Percentiles rank a stretch among this genome's conserved stretches.
These are phyloP conservation scores for Cetonia aurata DNA, from an alignment of 2,888 invertebrate species.

Conservation along the genomic window DNA sequence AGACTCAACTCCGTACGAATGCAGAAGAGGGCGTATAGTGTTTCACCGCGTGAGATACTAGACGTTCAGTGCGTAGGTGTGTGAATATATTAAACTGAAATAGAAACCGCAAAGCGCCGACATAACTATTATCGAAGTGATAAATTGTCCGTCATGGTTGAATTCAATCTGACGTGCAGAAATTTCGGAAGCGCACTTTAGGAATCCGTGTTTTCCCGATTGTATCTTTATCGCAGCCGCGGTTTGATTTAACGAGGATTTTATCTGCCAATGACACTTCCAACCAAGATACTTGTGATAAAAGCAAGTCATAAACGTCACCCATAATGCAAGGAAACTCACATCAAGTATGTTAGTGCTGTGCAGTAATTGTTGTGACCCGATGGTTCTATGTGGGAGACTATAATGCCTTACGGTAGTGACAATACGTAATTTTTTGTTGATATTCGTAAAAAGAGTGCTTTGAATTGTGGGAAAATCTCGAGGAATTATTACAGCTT, in stretches of 20 bases:
- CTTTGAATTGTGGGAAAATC: background rate
- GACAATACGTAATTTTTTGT: constrained; percentile 3
- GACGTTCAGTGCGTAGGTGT: background rate
- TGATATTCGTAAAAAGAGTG: background rate
- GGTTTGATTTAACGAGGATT: too few relatives aligned
- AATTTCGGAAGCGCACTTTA: too few relatives aligned
- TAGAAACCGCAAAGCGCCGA: background rate
- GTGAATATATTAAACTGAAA: background rate
- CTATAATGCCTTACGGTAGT: background rate
- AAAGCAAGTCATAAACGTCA: background rate
- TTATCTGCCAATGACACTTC: too few relatives aligned
- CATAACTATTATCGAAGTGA: background rate
- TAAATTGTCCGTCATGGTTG: background rate
- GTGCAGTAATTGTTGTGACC: constrained; percentile 4
- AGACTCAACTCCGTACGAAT: background rate
- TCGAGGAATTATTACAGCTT: background rate
- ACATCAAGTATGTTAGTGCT: constrained; percentile 1
- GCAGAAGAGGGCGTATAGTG: background rate
- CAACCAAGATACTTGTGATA: background rate
- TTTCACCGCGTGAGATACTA: background rate
- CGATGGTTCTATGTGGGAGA: background rate
- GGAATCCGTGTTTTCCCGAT: too few relatives aligned
- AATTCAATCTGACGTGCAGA: too few relatives aligned
- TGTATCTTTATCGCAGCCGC: too few relatives aligned
- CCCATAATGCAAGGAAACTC: background rate